These are phyloP conservation scores for Propithecus deckenii DNA, from an alignment of 2,797 vertebrate genomes.

Conservation along the genomic window DNA sequence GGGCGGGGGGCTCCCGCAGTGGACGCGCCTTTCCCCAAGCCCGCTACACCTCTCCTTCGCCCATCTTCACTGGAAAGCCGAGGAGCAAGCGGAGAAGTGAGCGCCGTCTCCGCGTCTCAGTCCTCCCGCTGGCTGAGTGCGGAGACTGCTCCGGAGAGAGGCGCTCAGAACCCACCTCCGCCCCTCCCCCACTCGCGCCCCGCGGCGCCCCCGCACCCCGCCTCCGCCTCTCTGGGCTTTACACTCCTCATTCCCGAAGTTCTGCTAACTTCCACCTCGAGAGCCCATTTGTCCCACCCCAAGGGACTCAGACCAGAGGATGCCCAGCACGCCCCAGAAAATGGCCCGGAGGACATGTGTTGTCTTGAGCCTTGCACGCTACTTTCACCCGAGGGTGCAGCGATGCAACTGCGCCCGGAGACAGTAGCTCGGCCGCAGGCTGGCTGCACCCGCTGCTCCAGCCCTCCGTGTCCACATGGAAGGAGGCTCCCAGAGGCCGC, in stretches of 20 bases:
- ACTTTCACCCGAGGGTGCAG: neutral
- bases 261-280: slow-evolving; percentile 54
- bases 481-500: neutral
- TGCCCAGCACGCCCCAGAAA: neutral
- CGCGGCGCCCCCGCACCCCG: neutral
- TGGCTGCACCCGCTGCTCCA: neutral
- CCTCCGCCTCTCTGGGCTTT: neutral
- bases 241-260: slow-evolving; percentile 14
- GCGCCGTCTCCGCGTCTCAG: neutral
- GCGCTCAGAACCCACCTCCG: neutral
- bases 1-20: neutral
- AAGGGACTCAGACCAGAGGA: neutral
- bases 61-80: neutral
- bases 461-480: neutral
- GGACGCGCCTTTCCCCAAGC: neutral
- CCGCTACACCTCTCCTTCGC: neutral
- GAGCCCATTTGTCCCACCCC: neutral
- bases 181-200: neutral
- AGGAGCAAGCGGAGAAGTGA: neutral
- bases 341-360: neutral
- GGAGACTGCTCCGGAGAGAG: neutral
- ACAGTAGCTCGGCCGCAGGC: neutral
- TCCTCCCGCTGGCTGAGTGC: neutral
- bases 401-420: neutral
- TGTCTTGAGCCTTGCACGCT: neutral